These are phyloP conservation scores for Calliopum simillimum DNA, from an alignment of 2,888 invertebrate genomes.

Conservation along the genomic window DNA sequence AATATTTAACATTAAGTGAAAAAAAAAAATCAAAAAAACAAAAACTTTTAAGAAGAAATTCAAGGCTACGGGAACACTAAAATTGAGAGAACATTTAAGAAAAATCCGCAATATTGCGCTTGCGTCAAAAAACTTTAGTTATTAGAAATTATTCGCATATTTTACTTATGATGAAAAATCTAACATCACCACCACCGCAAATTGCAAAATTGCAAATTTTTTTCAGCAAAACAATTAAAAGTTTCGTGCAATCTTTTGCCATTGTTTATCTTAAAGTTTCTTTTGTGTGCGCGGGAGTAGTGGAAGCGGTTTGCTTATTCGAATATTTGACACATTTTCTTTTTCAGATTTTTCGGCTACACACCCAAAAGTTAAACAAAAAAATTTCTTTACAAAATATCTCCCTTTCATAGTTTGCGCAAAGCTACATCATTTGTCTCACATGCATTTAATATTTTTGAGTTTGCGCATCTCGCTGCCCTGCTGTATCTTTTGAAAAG, in stretches of 20 bases:
- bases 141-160: neutral
- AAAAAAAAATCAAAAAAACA: neutral
- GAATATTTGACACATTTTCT: slow-evolving; percentile 22
- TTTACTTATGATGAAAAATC: neutral
- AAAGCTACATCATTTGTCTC: slow-evolving; percentile 11
- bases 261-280: slow-evolving; percentile 3
- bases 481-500: neutral
- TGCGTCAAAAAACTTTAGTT: neutral
- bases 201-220: slow-evolving; percentile 4
- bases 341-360: slow-evolving; percentile 22
- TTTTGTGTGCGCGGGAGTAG: neutral
- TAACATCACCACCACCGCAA: neutral
- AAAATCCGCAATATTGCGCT: neutral
- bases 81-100: neutral
- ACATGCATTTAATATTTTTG: slow-evolving; percentile 28
- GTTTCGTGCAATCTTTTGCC: neutral
- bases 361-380: slow-evolving; percentile 14
- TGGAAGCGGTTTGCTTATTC: neutral
- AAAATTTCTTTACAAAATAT: neutral
- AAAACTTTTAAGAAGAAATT: slow-evolving; percentile 38
- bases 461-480: slow-evolving; percentile 42
- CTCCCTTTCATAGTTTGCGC: neutral
- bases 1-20: slow-evolving; percentile 38
- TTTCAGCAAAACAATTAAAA: neutral
- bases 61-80: slow-evolving; percentile 47